A percentile compares a stretch with the other conserved stretches of the same genome.
phyloP scores from a whole-genome alignment of 2,113 vertebrate species.

The Enhydra lutris region DNA sequence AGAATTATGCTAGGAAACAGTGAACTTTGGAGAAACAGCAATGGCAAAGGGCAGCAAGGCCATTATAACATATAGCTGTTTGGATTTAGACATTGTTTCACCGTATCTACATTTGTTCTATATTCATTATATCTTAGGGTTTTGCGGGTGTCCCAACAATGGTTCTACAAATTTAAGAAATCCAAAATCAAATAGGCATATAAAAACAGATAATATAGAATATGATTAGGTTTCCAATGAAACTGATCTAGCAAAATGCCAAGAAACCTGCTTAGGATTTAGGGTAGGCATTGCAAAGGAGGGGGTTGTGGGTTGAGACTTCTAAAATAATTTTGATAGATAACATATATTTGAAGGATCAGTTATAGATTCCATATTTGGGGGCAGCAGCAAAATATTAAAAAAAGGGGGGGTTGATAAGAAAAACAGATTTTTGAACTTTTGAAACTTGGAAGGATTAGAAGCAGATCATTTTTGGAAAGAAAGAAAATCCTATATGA shows the following conservation, averaged over 20 bases:
- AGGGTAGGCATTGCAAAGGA: not conserved
- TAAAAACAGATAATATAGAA: not conserved
- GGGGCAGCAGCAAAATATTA: not conserved
- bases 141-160: not conserved
- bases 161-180: not conserved
- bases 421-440: not conserved
- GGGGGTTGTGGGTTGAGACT: not conserved
- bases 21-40: not conserved
- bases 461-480: not conserved
- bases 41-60: not conserved
- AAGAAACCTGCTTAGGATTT: not conserved
- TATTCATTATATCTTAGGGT: not conserved
- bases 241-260: not conserved
- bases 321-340: not conserved
- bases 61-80: not conserved
- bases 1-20: not conserved
- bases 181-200: not conserved
- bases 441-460: not conserved
- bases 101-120: not conserved
- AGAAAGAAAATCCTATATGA: not conserved
- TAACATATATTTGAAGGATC: not conserved
- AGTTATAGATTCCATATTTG: not conserved
- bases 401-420: not conserved
- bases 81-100: not conserved
- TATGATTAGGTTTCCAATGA: not conserved